Evolutionary conservation across 2,113 vertebrate species (phyloP).

Genomic region (Myrmophylax atrothorax): DNA sequence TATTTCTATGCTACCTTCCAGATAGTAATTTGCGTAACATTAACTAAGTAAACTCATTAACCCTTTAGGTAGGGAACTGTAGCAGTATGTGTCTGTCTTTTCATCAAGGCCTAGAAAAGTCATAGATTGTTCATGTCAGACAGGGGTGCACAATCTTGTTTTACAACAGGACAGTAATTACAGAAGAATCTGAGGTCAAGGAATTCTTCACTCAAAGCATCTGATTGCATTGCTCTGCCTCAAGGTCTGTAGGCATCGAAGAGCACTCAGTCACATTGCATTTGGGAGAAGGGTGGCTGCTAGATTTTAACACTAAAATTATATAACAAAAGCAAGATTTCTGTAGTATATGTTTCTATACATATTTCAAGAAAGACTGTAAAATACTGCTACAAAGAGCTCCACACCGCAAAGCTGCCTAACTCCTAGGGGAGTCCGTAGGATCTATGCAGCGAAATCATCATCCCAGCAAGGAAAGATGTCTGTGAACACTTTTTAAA

Average conservation of each 20-base stretch:
- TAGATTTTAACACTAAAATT: neutral
- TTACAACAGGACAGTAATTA: neutral
- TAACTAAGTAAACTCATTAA: neutral
- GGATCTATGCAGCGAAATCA: neutral
- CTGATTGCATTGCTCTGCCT: neutral
- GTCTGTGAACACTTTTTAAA: neutral
- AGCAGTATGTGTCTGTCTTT: neutral
- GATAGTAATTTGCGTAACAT: neutral
- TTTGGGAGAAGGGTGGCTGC: neutral
- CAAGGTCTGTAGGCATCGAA: neutral
- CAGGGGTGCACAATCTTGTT: neutral
- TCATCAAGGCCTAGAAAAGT: neutral
- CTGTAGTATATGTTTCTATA: neutral
- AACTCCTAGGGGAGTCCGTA: neutral
- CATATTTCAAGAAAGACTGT: conserved; percentile 12
- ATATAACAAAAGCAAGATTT: neutral
- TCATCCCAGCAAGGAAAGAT: neutral
- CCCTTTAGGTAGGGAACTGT: neutral
- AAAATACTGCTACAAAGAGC: conserved; percentile 26
- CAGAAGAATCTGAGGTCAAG: neutral
- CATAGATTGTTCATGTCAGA: neutral
- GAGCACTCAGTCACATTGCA: neutral
- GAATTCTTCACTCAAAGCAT: neutral
- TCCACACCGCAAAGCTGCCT: neutral
- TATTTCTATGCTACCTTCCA: neutral